Evolutionary conservation across 2,797 vertebrate species (phyloP).

Genomic region (Moxostoma hubbsi): DNA sequence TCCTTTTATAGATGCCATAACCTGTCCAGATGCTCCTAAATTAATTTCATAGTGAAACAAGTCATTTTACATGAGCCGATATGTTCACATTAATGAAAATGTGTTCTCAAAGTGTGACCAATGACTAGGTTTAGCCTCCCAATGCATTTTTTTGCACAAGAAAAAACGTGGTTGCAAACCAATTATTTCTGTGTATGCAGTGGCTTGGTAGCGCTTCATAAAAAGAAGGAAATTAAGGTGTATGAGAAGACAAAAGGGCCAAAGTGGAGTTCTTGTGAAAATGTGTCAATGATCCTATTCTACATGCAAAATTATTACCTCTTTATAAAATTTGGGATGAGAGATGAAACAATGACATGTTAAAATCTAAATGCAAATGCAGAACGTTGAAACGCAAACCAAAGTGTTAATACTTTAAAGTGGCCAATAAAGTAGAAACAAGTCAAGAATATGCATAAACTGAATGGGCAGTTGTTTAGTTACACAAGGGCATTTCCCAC

Average conservation of each 20-base stretch:
- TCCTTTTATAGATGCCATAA: not conserved
- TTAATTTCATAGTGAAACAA: not conserved
- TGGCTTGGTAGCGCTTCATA: not conserved
- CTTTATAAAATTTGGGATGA: not conserved
- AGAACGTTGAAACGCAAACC: not conserved
- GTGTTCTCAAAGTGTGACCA: not conserved
- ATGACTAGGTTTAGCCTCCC: not conserved
- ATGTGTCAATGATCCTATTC: not conserved
- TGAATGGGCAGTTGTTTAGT: not conserved
- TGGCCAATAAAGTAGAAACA: not conserved
- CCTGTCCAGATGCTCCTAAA: not conserved
- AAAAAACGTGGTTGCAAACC: not conserved
- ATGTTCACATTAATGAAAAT: not conserved
- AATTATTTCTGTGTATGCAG: not conserved
- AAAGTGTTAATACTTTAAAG: not conserved
- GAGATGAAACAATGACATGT: not conserved
- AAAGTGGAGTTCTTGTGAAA: not conserved
- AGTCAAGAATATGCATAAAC: slow-evolving; percentile 3
- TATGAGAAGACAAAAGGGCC: not conserved
- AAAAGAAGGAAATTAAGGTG: not conserved
- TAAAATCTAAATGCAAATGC: slow-evolving; percentile 10
- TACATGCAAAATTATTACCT: not conserved
- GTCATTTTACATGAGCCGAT: not conserved
- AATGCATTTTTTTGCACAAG: slow-evolving; percentile 13
- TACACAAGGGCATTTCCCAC: slow-evolving; percentile 16